phyloP scores from a whole-genome alignment of 2,888 invertebrate genomes.

The Phengaris arion region DNA sequence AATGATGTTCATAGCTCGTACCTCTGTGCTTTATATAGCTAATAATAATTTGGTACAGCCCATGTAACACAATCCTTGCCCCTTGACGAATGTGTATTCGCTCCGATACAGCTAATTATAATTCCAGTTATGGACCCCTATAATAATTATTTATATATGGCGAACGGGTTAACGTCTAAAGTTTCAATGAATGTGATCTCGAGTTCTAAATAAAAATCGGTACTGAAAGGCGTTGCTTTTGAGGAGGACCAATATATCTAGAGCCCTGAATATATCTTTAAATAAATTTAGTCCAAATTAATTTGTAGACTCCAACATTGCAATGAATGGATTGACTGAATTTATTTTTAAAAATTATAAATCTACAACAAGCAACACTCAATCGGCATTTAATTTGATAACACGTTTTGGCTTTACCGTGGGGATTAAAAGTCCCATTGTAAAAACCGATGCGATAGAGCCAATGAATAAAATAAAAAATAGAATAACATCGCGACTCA shows the following conservation, averaged over 20 bases:
- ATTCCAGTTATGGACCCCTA: constrained; percentile 35
- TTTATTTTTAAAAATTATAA: background rate
- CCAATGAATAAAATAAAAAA: constrained; percentile 37
- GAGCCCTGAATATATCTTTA: no score
- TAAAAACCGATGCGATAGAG: constrained; percentile 28
- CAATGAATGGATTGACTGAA: no score
- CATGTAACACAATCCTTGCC: constrained; percentile 71
- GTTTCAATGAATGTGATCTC: background rate
- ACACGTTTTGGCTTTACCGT: background rate
- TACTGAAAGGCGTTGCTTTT: background rate
- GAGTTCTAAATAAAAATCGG: background rate
- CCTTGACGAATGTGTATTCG: constrained; percentile 41
- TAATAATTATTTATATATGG: constrained; percentile 14
- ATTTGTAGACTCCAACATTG: no score
- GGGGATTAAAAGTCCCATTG: constrained; percentile 18
- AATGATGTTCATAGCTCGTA: constrained; percentile 5
- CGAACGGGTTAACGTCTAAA: constrained; percentile 1
- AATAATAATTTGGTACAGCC: constrained; percentile 46
- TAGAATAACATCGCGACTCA: constrained; percentile 41
- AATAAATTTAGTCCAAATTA: no score
- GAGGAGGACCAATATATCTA: background rate
- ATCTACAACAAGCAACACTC: background rate
- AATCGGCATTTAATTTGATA: constrained; percentile 14
- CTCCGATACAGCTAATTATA: constrained; percentile 41
- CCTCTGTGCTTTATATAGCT: constrained; percentile 11